Conservation (phyloP, 2,888 invertebrate species). For the Drosophila neonasuta region DNA sequence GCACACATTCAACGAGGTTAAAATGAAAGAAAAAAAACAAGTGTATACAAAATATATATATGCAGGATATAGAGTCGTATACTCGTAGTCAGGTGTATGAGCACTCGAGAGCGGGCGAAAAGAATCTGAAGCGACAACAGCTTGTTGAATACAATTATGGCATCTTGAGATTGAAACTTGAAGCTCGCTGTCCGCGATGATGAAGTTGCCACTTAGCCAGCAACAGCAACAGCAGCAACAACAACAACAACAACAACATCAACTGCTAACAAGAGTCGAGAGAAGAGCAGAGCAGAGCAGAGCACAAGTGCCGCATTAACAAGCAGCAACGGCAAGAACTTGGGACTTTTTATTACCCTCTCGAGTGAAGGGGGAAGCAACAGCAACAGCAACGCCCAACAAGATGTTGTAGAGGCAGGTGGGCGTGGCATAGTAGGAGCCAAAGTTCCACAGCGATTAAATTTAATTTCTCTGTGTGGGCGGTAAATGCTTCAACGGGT, state of each 20-base stretch:
- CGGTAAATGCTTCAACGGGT: slow-evolving; percentile 46
- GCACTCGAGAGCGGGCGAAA: slow-evolving; percentile 1
- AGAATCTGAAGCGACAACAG: slow-evolving; percentile 68
- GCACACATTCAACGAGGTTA: slow-evolving; percentile 40
- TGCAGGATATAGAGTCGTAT: slow-evolving; percentile 10
- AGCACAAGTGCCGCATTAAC: slow-evolving; percentile 71
- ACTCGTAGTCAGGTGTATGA: slow-evolving; percentile 30
- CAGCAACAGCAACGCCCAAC: slow-evolving; percentile 3
- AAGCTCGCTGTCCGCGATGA: slow-evolving; percentile 62
- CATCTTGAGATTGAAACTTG: slow-evolving; percentile 67
- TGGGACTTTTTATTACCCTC: slow-evolving; percentile 69
- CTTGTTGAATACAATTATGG: slow-evolving; percentile 76
- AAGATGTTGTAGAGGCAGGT: not conserved
- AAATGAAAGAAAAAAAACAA: slow-evolving; percentile 56
- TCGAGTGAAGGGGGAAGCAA: slow-evolving; percentile 41
- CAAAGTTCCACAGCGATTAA: slow-evolving; percentile 65
- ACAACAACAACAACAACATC: slow-evolving; percentile 12
- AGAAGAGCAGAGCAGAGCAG: slow-evolving; percentile 29
- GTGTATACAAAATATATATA: slow-evolving; percentile 48
- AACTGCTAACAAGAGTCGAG: slow-evolving; percentile 31
- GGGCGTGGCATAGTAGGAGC: slow-evolving; percentile 23
- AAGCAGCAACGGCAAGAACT: slow-evolving; percentile 63
- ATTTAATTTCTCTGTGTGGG: slow-evolving; percentile 68
- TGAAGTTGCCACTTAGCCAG: slow-evolving; percentile 72
- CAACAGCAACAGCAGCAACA: slow-evolving; percentile 11